Evolutionary conservation across 1,140 invertebrate species (phyloP), one percentile per base, ranked within the genome.

Genomic region (Parapsyche elsis): DNA sequence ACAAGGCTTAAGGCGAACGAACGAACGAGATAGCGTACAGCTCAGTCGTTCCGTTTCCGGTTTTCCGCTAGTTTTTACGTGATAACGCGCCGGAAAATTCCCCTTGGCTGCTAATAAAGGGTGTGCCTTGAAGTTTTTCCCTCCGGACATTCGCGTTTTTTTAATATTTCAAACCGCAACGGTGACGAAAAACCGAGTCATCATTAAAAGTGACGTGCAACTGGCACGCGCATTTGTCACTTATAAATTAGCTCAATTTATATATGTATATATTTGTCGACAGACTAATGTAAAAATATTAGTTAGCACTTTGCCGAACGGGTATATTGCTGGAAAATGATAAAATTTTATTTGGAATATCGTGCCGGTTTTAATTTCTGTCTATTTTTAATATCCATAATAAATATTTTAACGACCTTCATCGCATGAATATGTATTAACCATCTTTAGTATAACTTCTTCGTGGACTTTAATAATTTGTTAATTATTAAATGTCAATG

Each of bases 1-100:
- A 61, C 57, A 61, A 9, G 21, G 9, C 19, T 16, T 7, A 61
- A 61, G 19, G 57, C 16, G 16, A 61, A 16, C 57, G 7, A 19
- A 19, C 57, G 21, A 16, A 19, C 57, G 19, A 57, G 53, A n/a
- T n/a, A 12, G 19, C 4, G n/a, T n/a, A n/a, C n/a, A n/a, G n/a
- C n/a, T n/a, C 30, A 38, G 30, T 38, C 30, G 30, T 38, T 38
- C 30, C 30, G 30, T 38, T 38, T 38, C 30, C 30, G 30, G 30
- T 38, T 38, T 61, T 61, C 57, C 57, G 57, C 16, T 61, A 61
- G 57, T 61, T 61, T 61, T 14, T 61, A 61, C 57, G 57, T 21
- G 57, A 61, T 61, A 61, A 61, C 57, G 16, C 57, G 57, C 57
- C 57, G 57, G 57, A 61, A 61, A 61, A 61, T 19, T 19, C 57